Base-by-base conservation (phyloP, 2,797 vertebrate genomes). In the Gymnodraco acuticeps region DNA sequence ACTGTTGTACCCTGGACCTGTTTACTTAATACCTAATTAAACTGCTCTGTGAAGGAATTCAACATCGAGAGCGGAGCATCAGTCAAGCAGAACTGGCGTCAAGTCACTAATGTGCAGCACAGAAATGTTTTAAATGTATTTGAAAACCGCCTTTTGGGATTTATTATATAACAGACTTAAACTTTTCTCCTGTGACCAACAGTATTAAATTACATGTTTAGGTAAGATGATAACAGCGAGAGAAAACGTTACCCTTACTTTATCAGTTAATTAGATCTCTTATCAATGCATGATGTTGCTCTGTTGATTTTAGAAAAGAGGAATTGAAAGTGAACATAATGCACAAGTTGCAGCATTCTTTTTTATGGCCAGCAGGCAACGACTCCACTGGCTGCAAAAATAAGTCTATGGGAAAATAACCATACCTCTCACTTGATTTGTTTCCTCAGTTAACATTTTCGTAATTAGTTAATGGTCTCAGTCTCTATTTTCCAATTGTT, bases 11-110 rank as follows among this genome's bases (percentile, higher is more conserved):
- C 76, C 84, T 23, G 51, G 82, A 87, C 87, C 84, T 92, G 89
- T 94, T 94, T 91, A 92, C 84, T 84, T 81, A 19, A 89, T 88
- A 82, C 82, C 73, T 88, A 82, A 89, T 89, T 87, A 86, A 84
- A 83, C 73, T 64, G 67, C 65, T 61, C 84, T 64, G 71, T 81
- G 81, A 90, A 91, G 68, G 69, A 82, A 90, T 82, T 85, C 74
- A 73, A 38, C 76, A 65, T 76, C 58, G 64, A 70, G 54, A 67
- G 82, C 3, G 43, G 56, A 75, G 73, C 43, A 48, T 80, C 81
- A 91, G 84, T 88, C 88, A 87, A 77, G 79, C 75, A 60, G 12
- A 47, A 61, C 68, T 77, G 77, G 59, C 69, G 61, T 55, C 13
- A 55, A 75, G 77, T 67, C 77, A 81, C 70, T 84, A 74, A 91